phyloP scores from a whole-genome alignment of 1,140 invertebrate species.

The Drosophila aff. region DNA sequence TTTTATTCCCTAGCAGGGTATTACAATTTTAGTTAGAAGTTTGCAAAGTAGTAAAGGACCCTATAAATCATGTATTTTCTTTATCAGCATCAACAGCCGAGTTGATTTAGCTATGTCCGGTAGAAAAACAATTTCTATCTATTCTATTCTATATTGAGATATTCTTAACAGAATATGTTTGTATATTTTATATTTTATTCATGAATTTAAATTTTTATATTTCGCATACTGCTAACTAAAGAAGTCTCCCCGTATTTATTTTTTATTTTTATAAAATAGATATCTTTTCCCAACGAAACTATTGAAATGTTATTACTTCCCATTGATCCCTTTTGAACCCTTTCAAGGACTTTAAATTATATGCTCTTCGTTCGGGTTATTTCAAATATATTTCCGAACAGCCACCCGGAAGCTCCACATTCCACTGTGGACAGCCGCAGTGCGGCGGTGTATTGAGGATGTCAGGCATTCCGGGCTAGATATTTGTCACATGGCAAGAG shows the following conservation, averaged over 20 bases:
- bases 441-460: slow-evolving; percentile 14
- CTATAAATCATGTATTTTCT: too few relatives aligned
- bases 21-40: too few relatives aligned
- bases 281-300: background rate
- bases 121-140: too few relatives aligned
- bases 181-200: too few relatives aligned
- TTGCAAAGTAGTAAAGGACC: too few relatives aligned
- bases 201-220: too few relatives aligned
- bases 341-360: background rate
- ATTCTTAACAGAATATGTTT: background rate
- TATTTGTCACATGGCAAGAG: slow-evolving; percentile 15
- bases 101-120: too few relatives aligned
- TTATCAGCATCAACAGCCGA: too few relatives aligned
- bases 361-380: background rate
- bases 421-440: slow-evolving; percentile 5
- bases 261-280: background rate
- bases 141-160: background rate
- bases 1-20: too few relatives aligned
- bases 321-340: background rate
- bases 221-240: too few relatives aligned
- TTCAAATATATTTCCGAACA: slow-evolving; percentile 15
- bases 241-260: too few relatives aligned
- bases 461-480: slow-evolving; percentile 24
- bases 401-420: background rate
- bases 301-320: background rate